Conservation (phyloP, 2,797 vertebrate genomes). For the Picus viridis region DNA sequence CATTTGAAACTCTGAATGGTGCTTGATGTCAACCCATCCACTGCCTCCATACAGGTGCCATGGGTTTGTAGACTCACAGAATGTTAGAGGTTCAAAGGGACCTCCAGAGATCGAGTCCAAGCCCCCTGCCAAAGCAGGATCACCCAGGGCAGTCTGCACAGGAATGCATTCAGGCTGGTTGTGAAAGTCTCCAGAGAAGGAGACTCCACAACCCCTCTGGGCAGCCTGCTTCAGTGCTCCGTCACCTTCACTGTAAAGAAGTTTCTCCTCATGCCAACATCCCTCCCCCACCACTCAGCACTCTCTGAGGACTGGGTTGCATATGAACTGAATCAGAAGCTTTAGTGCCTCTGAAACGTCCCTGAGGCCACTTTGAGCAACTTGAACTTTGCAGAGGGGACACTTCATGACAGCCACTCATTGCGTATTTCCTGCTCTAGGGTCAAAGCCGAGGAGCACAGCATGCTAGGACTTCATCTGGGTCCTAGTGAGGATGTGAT, state of each 20-base stretch:
- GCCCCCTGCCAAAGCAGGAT: no score
- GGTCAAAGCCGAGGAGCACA: background rate
- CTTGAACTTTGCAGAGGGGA: background rate
- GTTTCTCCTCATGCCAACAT: background rate
- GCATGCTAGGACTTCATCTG: background rate
- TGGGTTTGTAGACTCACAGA: rapidly evolving
- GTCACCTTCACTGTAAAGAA: no score
- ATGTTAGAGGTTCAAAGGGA: no score
- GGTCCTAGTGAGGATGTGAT: background rate
- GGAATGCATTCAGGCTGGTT: no score
- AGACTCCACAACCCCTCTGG: no score
- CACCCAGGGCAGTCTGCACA: no score
- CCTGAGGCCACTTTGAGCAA: background rate
- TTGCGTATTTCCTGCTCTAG: background rate
- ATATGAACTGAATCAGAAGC: background rate
- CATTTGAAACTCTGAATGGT: background rate
- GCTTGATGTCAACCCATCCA: background rate
- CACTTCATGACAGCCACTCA: background rate
- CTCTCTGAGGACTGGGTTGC: background rate
- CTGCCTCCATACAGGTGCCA: background rate
- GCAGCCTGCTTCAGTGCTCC: no score
- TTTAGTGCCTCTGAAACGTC: background rate
- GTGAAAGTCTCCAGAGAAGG: no score
- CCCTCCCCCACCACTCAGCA: rapidly evolving
- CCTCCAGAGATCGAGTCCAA: no score